phyloP scores from a whole-genome alignment of 1,140 invertebrate genomes.

The Sesamia nonagrioides region DNA sequence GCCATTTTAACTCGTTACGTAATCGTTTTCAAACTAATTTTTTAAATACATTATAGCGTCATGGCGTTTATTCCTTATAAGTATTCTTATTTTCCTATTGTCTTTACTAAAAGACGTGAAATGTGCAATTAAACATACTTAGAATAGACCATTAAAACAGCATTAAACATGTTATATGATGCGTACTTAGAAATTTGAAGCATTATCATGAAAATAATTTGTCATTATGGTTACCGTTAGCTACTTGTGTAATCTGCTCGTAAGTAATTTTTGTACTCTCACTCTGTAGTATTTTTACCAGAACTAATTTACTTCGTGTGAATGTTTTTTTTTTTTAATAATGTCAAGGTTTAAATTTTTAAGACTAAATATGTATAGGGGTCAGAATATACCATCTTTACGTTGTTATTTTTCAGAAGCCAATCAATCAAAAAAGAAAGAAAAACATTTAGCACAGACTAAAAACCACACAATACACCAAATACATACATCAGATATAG shows the following conservation, averaged over 20 bases:
- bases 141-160: constrained; percentile 19
- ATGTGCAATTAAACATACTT: constrained; percentile 31
- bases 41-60: constrained; percentile 13
- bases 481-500: no score
- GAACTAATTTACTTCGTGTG: no score
- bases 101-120: constrained; percentile 22
- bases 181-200: background rate
- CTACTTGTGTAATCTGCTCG: background rate
- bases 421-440: no score
- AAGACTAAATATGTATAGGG: no score
- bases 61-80: constrained; percentile 11
- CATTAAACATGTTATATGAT: constrained; percentile 31
- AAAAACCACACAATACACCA: no score
- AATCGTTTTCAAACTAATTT: constrained; percentile 20
- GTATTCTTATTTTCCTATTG: constrained; percentile 29
- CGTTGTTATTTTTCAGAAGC: no score
- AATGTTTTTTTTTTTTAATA: no score
- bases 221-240: background rate
- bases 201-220: background rate
- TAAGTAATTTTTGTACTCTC: background rate
- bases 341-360: no score
- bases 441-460: no score
- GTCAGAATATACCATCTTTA: no score
- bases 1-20: constrained; percentile 14
- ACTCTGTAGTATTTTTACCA: background rate